Percentiles rank a stretch among this genome's conserved stretches.
Evolutionary conservation across 2,888 invertebrate genomes (phyloP).

Genomic region (Notocelia uddmanniana): DNA sequence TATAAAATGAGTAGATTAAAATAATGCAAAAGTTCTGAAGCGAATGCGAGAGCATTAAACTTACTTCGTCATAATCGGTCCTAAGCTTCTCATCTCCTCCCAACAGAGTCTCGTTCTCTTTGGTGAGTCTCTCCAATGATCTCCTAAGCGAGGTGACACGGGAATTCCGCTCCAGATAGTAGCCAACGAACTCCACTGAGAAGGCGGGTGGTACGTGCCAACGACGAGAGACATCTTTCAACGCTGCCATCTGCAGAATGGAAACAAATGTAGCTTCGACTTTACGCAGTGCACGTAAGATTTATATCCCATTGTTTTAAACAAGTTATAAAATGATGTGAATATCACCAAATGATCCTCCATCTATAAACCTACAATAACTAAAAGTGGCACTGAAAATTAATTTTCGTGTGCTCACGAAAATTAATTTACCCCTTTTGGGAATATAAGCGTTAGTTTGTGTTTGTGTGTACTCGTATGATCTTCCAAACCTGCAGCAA

Average conservation of each 20-base stretch:
- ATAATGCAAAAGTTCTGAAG: neutral
- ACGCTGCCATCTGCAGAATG: constrained; percentile 86
- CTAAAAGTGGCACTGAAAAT: too few species aligned
- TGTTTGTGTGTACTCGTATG: too few species aligned
- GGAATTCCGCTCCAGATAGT: constrained; percentile 95
- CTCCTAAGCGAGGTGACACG: constrained; percentile 92
- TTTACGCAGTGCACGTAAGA: neutral
- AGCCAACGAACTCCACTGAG: constrained; percentile 97
- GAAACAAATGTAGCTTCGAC: neutral
- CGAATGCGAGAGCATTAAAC: too few species aligned
- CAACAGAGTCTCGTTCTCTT: constrained; percentile 90
- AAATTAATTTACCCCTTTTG: too few species aligned
- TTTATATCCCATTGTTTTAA: neutral
- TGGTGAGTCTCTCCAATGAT: constrained; percentile 90
- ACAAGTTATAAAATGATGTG: too few species aligned
- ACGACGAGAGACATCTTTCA: constrained; percentile 95
- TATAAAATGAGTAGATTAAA: too few species aligned
- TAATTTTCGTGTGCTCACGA: too few species aligned
- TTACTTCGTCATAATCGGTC: constrained; percentile 91
- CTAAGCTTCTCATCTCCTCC: constrained; percentile 92
- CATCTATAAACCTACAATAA: too few species aligned
- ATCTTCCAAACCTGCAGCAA: too few species aligned
- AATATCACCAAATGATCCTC: too few species aligned
- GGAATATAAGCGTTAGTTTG: too few species aligned
- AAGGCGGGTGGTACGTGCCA: constrained; percentile 98